Conservation (phyloP, 2,888 invertebrate genomes). For the Chouioia cunea region DNA sequence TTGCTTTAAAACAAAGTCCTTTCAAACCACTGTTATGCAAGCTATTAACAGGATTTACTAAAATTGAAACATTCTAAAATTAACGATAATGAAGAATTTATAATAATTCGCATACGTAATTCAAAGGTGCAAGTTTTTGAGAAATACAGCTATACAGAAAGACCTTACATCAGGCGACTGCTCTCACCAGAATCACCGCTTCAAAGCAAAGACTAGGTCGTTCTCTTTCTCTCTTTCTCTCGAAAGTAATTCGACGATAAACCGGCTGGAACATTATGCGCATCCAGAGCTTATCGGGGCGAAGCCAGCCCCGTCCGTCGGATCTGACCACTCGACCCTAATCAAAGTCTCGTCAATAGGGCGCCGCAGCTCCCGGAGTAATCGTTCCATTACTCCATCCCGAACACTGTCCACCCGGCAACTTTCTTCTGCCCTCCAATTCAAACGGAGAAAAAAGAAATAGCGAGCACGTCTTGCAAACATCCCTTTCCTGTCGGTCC, state of each 20-base stretch:
- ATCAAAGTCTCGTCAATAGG: constrained; percentile 69
- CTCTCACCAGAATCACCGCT: constrained; percentile 8
- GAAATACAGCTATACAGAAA: background rate
- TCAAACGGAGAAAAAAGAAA: constrained; percentile 20
- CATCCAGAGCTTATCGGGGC: constrained; percentile 25
- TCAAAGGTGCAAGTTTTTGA: background rate
- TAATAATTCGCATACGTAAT: background rate
- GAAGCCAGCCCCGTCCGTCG: constrained; percentile 54
- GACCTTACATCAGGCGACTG: constrained; percentile 17
- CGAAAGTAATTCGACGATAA: constrained; percentile 30
- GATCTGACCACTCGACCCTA: constrained; percentile 68
- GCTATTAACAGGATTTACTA: too few species aligned
- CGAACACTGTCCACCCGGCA: constrained; percentile 63
- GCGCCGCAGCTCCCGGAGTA: constrained; percentile 62
- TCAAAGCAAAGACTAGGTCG: constrained; percentile 3
- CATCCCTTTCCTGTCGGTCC: constrained; percentile 51
- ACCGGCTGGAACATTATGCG: constrained; percentile 33
- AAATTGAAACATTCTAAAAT: too few species aligned
- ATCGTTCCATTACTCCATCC: constrained; percentile 68
- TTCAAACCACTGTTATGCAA: too few species aligned
- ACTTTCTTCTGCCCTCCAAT: constrained; percentile 35
- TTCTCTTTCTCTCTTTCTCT: constrained; percentile 5
- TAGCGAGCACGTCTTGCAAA: constrained; percentile 53
- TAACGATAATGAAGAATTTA: too few species aligned
- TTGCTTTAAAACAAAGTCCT: too few species aligned